A percentile compares a stretch with the other conserved stretches of the same genome.
Conservation (phyloP, 92 coral and sea anemone genomes). For the Meandrina meandrites region DNA sequence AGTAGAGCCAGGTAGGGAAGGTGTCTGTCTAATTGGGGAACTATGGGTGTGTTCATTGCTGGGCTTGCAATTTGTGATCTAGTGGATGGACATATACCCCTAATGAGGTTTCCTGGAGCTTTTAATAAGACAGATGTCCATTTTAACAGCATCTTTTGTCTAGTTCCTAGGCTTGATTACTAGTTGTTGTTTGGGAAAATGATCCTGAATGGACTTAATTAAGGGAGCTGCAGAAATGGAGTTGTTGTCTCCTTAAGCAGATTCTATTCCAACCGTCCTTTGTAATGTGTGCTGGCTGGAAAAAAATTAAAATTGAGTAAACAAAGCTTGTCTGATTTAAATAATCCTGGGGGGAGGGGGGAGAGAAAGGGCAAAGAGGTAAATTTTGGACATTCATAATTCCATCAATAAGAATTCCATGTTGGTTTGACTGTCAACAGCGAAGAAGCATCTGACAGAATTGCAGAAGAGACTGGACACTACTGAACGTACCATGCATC, state of each 20-base stretch:
- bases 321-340: background rate
- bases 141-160: background rate
- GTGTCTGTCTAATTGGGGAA: background rate
- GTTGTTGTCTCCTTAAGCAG: too few species aligned
- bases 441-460: constrained; percentile 89
- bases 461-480: constrained; percentile 97
- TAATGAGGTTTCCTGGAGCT: background rate
- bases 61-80: too few species aligned
- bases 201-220: too few species aligned
- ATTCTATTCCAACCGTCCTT: too few species aligned
- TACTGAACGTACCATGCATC: constrained; percentile 98
- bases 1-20: constrained; percentile 73
- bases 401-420: background rate
- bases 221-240: too few species aligned
- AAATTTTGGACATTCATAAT: background rate
- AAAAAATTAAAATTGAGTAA: background rate
- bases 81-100: too few species aligned
- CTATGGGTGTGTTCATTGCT: background rate
- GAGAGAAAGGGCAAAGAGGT: background rate
- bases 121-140: background rate
- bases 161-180: too few species aligned
- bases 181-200: too few species aligned
- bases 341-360: too few species aligned
- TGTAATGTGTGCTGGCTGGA: too few species aligned
- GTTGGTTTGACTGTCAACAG: constrained; percentile 32